These are phyloP conservation scores for Apogon talboti DNA, from an alignment of 2,797 vertebrate genomes.

Conservation along the genomic window DNA sequence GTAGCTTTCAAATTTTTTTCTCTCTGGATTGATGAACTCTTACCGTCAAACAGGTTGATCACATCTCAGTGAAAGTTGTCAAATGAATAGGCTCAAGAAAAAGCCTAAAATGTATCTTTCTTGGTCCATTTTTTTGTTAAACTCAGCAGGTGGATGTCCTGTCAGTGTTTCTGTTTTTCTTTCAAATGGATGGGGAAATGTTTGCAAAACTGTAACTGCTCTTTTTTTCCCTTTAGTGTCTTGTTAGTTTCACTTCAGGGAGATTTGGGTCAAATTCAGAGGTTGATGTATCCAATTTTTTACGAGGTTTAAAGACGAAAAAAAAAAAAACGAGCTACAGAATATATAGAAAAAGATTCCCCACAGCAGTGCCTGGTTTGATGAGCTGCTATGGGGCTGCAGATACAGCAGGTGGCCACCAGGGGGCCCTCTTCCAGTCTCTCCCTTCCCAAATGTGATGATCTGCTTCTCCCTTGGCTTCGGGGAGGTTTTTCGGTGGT, in stretches of 20 bases:
- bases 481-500: conserved; percentile 33
- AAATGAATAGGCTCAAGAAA: conserved; percentile 3
- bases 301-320: conserved; percentile 37
- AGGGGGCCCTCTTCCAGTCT: conserved; percentile 30
- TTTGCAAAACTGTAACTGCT: conserved; percentile 35
- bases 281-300: conserved; percentile 55
- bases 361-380: conserved; percentile 44
- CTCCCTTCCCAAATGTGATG: conserved; percentile 47
- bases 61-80: not conserved
- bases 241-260: conserved; percentile 62
- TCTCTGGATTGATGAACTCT: not conserved
- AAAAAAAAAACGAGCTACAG: conserved; percentile 6
- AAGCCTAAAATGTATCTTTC: conserved; percentile 6
- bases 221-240: conserved; percentile 4
- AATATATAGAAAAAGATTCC: conserved; percentile 26
- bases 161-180: conserved; percentile 51
- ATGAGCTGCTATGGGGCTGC: conserved; percentile 34
- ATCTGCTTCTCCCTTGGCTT: conserved; percentile 31
- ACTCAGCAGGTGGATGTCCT: conserved; percentile 17
- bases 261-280: conserved; percentile 62
- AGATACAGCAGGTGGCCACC: conserved; percentile 21
- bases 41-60: not conserved
- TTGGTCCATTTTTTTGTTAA: not conserved
- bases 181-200: conserved; percentile 15
- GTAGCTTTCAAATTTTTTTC: not conserved